Conservation (phyloP, 2,797 vertebrate species). For the Tolypeutes matacus region DNA sequence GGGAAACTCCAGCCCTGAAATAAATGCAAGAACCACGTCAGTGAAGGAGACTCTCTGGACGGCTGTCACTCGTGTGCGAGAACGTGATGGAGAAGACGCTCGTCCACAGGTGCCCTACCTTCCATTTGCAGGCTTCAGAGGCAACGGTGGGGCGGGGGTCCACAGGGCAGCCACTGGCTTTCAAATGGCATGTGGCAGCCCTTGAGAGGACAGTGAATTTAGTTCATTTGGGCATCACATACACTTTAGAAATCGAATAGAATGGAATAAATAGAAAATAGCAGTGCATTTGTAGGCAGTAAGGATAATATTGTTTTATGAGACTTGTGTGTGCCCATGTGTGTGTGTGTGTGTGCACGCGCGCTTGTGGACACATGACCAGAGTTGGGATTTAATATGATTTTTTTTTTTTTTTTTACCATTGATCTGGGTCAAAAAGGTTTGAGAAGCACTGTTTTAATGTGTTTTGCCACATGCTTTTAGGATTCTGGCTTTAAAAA, state of each 20-base stretch:
- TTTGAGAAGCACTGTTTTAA: neutral
- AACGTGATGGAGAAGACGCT: neutral
- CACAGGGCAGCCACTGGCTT: neutral
- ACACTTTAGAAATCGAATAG: neutral
- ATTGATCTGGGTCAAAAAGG: neutral
- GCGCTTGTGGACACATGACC: neutral
- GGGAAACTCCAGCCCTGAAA: constrained; percentile 11
- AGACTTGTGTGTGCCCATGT: neutral
- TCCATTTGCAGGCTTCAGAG: neutral
- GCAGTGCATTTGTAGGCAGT: neutral
- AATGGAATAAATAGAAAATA: constrained; percentile 47
- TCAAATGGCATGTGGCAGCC: neutral
- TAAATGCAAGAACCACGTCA: neutral
- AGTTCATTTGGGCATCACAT: neutral
- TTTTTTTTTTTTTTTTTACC: neutral
- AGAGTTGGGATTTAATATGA: neutral
- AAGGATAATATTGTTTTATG: neutral
- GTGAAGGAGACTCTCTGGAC: neutral
- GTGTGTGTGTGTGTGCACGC: neutral
- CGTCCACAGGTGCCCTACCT: neutral
- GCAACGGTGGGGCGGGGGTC: neutral
- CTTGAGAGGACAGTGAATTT: neutral
- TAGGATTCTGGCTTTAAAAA: neutral
- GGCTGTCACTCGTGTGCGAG: neutral
- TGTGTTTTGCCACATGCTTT: too few relatives aligned